Conservation (phyloP, 1,140 invertebrate genomes). For the Yoshiicerus persimilis region DNA sequence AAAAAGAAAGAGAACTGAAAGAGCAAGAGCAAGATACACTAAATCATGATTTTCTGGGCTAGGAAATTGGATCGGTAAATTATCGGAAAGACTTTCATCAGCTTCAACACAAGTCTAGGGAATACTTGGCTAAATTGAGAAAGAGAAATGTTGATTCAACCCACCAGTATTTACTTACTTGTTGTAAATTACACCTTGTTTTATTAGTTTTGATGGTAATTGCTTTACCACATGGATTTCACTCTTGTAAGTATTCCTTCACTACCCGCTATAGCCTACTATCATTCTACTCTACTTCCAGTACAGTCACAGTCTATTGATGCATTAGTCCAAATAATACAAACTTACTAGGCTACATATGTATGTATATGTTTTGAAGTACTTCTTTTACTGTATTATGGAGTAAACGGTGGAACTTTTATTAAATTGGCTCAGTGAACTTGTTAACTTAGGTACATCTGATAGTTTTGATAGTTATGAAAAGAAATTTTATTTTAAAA, state of each 20-base stretch:
- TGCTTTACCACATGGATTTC: not conserved
- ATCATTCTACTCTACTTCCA: too few relatives aligned
- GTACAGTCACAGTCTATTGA: too few relatives aligned
- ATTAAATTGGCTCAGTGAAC: too few relatives aligned
- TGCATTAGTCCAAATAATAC: too few relatives aligned
- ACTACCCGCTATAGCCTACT: not conserved
- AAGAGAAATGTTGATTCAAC: not conserved
- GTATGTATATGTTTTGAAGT: too few relatives aligned
- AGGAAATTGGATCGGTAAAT: conserved; percentile 39
- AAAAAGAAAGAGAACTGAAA: not conserved
- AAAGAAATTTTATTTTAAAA: too few relatives aligned
- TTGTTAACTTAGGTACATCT: too few relatives aligned
- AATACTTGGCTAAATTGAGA: not conserved
- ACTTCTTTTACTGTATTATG: too few relatives aligned
- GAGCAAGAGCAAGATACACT: conserved; percentile 12
- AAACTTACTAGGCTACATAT: too few relatives aligned
- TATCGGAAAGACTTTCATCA: conserved; percentile 38
- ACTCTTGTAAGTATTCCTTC: not conserved
- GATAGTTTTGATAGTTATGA: too few relatives aligned
- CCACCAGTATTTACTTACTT: conserved; percentile 4
- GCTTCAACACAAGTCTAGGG: conserved; percentile 15
- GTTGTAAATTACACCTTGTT: conserved; percentile 10
- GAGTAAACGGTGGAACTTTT: too few relatives aligned
- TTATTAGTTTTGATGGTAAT: not conserved
- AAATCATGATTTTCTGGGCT: conserved; percentile 35